Evolutionary conservation across 2,888 invertebrate species (phyloP).

Genomic region (Acrobeloides nanus): DNA sequence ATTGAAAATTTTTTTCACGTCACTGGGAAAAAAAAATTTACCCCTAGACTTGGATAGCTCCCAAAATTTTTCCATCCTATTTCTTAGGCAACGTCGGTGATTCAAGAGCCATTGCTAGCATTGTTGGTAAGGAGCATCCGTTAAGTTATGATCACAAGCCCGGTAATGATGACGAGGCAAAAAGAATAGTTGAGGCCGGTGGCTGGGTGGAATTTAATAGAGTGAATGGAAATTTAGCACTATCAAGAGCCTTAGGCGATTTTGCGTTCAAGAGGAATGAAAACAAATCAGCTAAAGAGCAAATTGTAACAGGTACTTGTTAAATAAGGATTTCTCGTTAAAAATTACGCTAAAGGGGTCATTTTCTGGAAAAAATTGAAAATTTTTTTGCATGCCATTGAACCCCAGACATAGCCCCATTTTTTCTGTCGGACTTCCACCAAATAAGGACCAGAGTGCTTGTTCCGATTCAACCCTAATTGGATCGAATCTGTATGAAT

Average conservation of each 20-base stretch:
- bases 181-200: constrained; percentile 81
- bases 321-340: too few species aligned
- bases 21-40: too few species aligned
- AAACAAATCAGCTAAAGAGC: constrained; percentile 76
- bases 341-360: too few species aligned
- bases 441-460: too few species aligned
- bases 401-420: too few species aligned
- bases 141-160: constrained; percentile 92
- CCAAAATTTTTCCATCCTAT: neutral
- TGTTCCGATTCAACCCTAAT: neutral
- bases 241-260: constrained; percentile 91
- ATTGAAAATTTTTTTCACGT: too few species aligned
- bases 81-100: constrained; percentile 84
- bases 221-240: constrained; percentile 85
- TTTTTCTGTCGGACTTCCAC: too few species aligned
- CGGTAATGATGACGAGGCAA: constrained; percentile 71
- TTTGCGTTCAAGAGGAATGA: constrained; percentile 89
- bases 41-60: constrained; percentile 24
- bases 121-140: constrained; percentile 70
- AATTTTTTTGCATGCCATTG: neutral
- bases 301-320: constrained; percentile 81
- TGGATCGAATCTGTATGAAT: neutral
- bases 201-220: constrained; percentile 94
- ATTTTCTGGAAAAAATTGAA: too few species aligned
- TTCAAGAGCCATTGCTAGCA: constrained; percentile 83